A percentile compares a stretch with the other conserved stretches of the same genome.
These are phyloP conservation scores for Ischnus inquisitorius DNA, from an alignment of 2,888 invertebrate genomes.

Conservation along the genomic window DNA sequence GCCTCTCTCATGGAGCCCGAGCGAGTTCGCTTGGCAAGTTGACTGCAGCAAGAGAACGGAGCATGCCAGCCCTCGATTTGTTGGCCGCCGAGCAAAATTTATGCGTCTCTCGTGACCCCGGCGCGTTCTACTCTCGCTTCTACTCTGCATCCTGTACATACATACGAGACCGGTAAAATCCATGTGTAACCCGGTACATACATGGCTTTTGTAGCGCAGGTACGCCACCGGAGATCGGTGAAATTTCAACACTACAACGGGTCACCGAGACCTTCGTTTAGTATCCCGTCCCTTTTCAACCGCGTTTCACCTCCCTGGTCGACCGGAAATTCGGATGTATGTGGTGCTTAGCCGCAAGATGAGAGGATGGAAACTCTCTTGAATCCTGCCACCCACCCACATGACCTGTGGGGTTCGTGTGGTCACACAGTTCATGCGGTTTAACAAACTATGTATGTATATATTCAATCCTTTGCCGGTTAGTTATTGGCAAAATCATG, in stretches of 20 bases:
- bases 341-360: not conserved
- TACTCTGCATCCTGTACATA: slow-evolving; percentile 4
- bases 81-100: slow-evolving; percentile 48
- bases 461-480: slow-evolving; percentile 5
- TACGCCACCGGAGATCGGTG: not conserved
- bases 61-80: slow-evolving; percentile 28
- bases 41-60: slow-evolving; percentile 35
- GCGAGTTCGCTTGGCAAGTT: slow-evolving; percentile 27
- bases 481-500: not conserved
- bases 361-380: slow-evolving; percentile 7
- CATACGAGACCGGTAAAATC: not conserved
- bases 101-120: slow-evolving; percentile 53
- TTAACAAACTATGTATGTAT: slow-evolving; percentile 17
- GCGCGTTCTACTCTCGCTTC: slow-evolving; percentile 28
- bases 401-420: not conserved
- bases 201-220: slow-evolving; percentile 14
- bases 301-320: slow-evolving; percentile 16
- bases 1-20: not conserved
- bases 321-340: slow-evolving; percentile 19
- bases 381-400: not conserved
- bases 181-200: slow-evolving; percentile 1
- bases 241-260: slow-evolving; percentile 30
- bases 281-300: not conserved
- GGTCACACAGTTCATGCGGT: not conserved
- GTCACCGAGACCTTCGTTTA: slow-evolving; percentile 16